Conservation (phyloP, 1,140 invertebrate genomes). For the Danaus melanippus region DNA sequence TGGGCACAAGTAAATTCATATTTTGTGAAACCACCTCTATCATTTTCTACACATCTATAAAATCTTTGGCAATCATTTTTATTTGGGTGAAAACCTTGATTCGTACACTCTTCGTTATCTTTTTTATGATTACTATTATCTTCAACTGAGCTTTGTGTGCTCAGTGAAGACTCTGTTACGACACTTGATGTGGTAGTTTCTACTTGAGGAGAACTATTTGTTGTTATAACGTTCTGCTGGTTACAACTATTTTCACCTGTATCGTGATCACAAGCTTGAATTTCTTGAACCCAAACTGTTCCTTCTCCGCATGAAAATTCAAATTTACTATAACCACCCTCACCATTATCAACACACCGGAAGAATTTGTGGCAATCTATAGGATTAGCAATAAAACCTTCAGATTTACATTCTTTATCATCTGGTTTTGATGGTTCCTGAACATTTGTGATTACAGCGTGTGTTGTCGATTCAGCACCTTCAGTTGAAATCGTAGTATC, state of each 20-base stretch:
- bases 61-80: slow-evolving; percentile 77
- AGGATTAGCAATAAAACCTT: slow-evolving; percentile 79
- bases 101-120: slow-evolving; percentile 33
- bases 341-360: slow-evolving; percentile 79
- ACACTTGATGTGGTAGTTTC: slow-evolving; percentile 18
- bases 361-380: slow-evolving; percentile 84
- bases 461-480: too few species aligned
- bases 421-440: slow-evolving; percentile 1
- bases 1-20: slow-evolving; percentile 74
- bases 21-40: slow-evolving; percentile 69
- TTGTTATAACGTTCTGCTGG: slow-evolving; percentile 10
- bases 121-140: slow-evolving; percentile 4
- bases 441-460: too few species aligned
- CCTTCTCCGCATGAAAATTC: slow-evolving; percentile 81
- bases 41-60: slow-evolving; percentile 79
- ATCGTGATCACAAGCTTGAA: slow-evolving; percentile 79
- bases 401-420: slow-evolving; percentile 54
- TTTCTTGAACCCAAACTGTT: slow-evolving; percentile 81
- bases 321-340: slow-evolving; percentile 75
- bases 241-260: slow-evolving; percentile 61
- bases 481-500: too few species aligned
- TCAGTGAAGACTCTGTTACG: slow-evolving; percentile 7
- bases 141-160: slow-evolving; percentile 6
- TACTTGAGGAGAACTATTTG: slow-evolving; percentile 5
- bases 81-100: slow-evolving; percentile 77